phyloP scores from a whole-genome alignment of 2,888 invertebrate species.

The Oscheius sp. region DNA sequence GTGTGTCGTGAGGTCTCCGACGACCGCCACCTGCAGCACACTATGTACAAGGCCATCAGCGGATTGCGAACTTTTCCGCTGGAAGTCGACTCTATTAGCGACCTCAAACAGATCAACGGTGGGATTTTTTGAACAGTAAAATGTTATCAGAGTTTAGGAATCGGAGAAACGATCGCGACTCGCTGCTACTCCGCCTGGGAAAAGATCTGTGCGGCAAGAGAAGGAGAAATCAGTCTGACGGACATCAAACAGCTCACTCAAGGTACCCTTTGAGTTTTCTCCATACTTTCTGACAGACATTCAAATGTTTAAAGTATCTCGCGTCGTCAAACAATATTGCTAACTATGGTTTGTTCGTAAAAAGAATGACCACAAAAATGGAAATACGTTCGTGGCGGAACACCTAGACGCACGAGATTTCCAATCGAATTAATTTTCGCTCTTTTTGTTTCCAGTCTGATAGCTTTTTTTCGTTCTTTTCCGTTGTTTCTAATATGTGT shows the following conservation, averaged over 20 bases:
- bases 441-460: too few relatives aligned
- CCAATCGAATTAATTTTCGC: too few relatives aligned
- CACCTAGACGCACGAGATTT: too few relatives aligned
- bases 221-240: slow-evolving; percentile 27
- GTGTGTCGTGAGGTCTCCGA: slow-evolving; percentile 58
- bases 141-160: slow-evolving; percentile 50
- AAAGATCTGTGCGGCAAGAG: slow-evolving; percentile 32
- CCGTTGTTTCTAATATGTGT: too few relatives aligned
- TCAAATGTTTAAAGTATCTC: not conserved
- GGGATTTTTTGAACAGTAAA: too few relatives aligned
- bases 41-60: slow-evolving; percentile 62
- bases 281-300: slow-evolving; percentile 28
- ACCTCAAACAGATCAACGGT: slow-evolving; percentile 66
- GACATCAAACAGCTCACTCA: slow-evolving; percentile 22
- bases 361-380: too few relatives aligned
- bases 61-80: slow-evolving; percentile 63
- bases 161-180: slow-evolving; percentile 67
- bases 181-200: slow-evolving; percentile 65
- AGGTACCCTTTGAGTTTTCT: not conserved
- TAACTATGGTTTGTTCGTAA: too few relatives aligned
- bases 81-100: slow-evolving; percentile 59
- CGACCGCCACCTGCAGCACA: slow-evolving; percentile 56
- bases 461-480: too few relatives aligned
- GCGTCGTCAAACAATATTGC: too few relatives aligned
- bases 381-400: too few relatives aligned